These are phyloP conservation scores for Drosophila nikananu DNA, from an alignment of 1,140 invertebrate genomes.

Conservation along the genomic window DNA sequence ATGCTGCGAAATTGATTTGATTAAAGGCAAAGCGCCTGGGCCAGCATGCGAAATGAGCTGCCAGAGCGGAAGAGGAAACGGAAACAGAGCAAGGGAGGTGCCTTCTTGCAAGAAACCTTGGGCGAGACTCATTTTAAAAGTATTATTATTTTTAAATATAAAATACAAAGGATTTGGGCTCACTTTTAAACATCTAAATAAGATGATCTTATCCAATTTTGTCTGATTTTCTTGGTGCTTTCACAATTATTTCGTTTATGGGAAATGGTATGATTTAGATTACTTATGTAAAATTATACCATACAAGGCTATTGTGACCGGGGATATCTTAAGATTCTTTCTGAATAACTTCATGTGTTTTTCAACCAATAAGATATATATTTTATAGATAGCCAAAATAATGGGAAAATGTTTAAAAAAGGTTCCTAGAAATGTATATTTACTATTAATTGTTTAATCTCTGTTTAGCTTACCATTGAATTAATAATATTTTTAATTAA, in stretches of 20 bases:
- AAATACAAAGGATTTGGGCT: neutral
- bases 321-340: neutral
- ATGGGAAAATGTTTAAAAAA: neutral
- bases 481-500: too few relatives aligned
- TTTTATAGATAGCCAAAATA: neutral
- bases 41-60: constrained; percentile 77
- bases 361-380: neutral
- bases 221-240: neutral
- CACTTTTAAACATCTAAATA: neutral
- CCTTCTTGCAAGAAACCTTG: neutral
- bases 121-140: neutral
- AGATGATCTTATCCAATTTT: too few relatives aligned
- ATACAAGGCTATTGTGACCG: neutral
- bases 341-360: neutral
- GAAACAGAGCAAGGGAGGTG: neutral
- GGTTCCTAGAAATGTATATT: neutral
- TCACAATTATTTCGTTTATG: neutral
- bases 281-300: neutral
- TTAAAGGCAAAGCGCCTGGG: constrained; percentile 75
- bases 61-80: constrained; percentile 20
- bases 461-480: too few relatives aligned
- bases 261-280: neutral
- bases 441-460: too few relatives aligned
- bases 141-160: neutral
- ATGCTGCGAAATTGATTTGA: constrained; percentile 84